These are phyloP conservation scores for Linurgus olivaceus DNA, from an alignment of 2,797 vertebrate genomes.

Conservation along the genomic window DNA sequence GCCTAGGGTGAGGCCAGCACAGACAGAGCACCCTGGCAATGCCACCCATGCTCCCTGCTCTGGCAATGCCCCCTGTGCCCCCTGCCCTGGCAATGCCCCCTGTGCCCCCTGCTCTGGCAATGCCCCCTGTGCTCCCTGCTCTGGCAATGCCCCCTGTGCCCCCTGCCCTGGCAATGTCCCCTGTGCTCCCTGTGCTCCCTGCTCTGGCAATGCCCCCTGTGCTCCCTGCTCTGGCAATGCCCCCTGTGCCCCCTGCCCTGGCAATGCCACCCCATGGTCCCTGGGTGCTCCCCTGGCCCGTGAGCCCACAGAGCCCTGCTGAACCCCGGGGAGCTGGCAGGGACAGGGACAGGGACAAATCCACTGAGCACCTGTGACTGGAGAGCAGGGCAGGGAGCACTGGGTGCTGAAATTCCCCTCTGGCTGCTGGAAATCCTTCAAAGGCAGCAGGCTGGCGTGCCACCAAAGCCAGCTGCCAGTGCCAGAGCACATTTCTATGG, in stretches of 20 bases:
- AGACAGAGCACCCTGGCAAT: accelerated
- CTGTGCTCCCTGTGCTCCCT: too few species aligned
- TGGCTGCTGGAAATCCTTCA: conserved; percentile 53
- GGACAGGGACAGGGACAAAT: background rate
- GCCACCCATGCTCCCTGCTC: too few species aligned
- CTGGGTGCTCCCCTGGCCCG: accelerated
- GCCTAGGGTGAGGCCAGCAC: background rate
- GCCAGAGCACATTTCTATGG: conserved; percentile 7
- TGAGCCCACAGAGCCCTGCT: background rate
- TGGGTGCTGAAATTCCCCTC: conserved; percentile 13
- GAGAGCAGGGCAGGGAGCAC: accelerated
- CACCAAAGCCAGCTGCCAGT: background rate
- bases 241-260: too few species aligned
- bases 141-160: too few species aligned
- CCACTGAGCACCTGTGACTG: accelerated
- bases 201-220: too few species aligned
- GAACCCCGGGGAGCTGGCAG: background rate
- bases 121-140: accelerated
- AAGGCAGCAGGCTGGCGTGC: background rate
- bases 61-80: too few species aligned
- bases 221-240: too few species aligned
- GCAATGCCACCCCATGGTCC: background rate
- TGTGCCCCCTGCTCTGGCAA: too few species aligned
- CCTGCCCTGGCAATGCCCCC: too few species aligned
- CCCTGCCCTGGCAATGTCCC: background rate